Evolutionary conservation across 2,797 vertebrate species (phyloP), one percentile per base, ranked within the genome.

Genomic region (Spheniscus humboldti): DNA sequence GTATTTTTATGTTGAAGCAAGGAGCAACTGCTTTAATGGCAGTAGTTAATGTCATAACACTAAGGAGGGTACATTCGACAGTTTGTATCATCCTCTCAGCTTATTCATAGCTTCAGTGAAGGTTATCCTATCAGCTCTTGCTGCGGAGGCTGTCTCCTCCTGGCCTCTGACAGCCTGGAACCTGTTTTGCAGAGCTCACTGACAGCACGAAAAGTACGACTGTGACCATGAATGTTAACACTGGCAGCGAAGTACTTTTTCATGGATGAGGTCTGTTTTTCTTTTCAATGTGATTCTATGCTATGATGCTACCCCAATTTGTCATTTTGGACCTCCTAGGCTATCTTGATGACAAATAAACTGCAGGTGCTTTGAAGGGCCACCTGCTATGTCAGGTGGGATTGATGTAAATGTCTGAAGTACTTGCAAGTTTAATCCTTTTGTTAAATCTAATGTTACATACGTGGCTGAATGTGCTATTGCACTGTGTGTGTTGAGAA

Each of bases 311-410:
- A 13, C 68, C 25, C n/a, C 1, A 1, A 16, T 88, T 64, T 80
- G 60, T 74, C 64, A 37, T 10, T 56, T 13, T 33, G 62, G 88
- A 84, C 57, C 69, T 88, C 86, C 86, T 35, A 3, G 30, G 53
- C 80, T 69, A 86, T 41, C 73, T 50, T 31, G 30, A 72, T 72
- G 77, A 69, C 83, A 86, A 94, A 92, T 31, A 78, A 66, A 31
- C 62, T 84, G 73, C 94, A 93, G 88, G 92, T 95, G 86, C 88
- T 72, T 57, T 63, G 57, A 47, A 85, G 62, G 56, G 76, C 76
- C 88, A 73, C 86, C 92, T 92, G 93, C 72, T 81, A 4, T 13
- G 25, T 43, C 86, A 57, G 74, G 50, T 10, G 13, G 50, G 52
- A 43, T 28, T 50, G 80, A 53, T 78, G 53, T 52, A 37, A 60